A percentile compares a stretch with the other conserved stretches of the same genome.
phyloP scores from a whole-genome alignment of 2,888 invertebrate species.

The Conus canariensis region DNA sequence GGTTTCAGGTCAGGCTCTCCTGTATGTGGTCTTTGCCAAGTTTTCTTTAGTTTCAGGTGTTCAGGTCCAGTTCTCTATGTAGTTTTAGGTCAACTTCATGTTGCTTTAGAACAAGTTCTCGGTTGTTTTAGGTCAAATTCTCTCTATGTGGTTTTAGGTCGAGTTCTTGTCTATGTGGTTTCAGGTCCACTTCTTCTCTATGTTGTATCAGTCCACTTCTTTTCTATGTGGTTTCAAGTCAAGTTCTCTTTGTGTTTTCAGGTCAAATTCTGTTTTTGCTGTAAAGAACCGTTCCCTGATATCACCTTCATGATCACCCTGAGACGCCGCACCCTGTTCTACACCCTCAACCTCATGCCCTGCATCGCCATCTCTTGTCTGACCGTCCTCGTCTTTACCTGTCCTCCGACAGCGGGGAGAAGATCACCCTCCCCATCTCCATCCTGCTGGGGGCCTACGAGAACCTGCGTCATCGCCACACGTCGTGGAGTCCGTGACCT shows the following conservation, averaged over 20 bases:
- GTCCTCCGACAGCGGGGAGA: slow-evolving; percentile 97
- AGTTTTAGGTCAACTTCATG: too few species aligned
- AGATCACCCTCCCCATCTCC: slow-evolving; percentile 98
- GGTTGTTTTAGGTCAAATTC: too few species aligned
- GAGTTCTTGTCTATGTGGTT: too few species aligned
- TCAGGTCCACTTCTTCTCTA: too few species aligned
- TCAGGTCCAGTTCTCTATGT: too few species aligned
- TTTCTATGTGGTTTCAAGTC: too few species aligned
- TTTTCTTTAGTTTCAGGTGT: too few species aligned
- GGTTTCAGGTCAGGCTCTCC: too few species aligned
- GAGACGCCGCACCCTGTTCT: slow-evolving; percentile 87
- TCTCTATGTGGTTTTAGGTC: too few species aligned
- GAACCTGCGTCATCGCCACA: slow-evolving; percentile 42
- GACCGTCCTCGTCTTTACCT: slow-evolving; percentile 97
- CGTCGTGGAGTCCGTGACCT: slow-evolving; percentile 43
- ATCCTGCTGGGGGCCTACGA: slow-evolving; percentile 88
- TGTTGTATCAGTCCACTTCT: too few species aligned
- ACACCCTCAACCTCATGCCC: slow-evolving; percentile 96
- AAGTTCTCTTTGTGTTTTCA: not conserved
- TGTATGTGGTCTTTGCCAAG: too few species aligned
- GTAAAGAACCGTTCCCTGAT: slow-evolving; percentile 78
- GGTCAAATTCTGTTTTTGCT: slow-evolving; percentile 81
- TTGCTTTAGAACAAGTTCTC: too few species aligned
- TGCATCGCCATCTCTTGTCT: slow-evolving; percentile 97
- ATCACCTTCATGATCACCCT: slow-evolving; percentile 78